Conservation (phyloP, 2,888 invertebrate species). For the Drosophila anomalipes region DNA sequence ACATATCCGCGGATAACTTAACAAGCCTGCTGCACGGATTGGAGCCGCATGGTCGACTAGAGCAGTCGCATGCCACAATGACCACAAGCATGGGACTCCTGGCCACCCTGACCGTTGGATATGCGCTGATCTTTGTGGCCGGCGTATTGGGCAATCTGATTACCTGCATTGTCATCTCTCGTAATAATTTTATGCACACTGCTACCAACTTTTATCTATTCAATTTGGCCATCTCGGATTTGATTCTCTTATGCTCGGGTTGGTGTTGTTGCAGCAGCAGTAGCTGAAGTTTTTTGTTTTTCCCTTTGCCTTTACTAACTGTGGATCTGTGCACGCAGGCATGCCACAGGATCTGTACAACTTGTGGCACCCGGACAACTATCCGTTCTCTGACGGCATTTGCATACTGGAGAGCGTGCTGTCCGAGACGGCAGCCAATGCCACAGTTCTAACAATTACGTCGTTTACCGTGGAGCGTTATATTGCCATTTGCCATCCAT, state of each 20-base stretch:
- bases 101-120: slow-evolving; percentile 89
- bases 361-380: slow-evolving; percentile 91
- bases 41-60: slow-evolving; percentile 47
- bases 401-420: slow-evolving; percentile 91
- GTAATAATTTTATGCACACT: slow-evolving; percentile 93
- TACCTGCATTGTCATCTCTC: slow-evolving; percentile 93
- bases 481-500: slow-evolving; percentile 94
- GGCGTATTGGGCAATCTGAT: slow-evolving; percentile 93
- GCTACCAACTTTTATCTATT: slow-evolving; percentile 94
- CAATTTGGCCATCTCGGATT: slow-evolving; percentile 93
- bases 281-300: neutral
- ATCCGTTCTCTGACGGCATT: slow-evolving; percentile 91
- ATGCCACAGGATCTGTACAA: slow-evolving; percentile 92
- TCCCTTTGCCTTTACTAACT: neutral
- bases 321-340: slow-evolving; percentile 85
- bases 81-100: slow-evolving; percentile 67
- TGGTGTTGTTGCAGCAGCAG: slow-evolving; percentile 49
- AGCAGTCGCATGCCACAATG: slow-evolving; percentile 37
- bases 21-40: slow-evolving; percentile 72
- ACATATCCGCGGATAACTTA: slow-evolving; percentile 82
- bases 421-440: slow-evolving; percentile 93
- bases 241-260: slow-evolving; percentile 91
- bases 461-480: slow-evolving; percentile 96
- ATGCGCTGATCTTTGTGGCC: slow-evolving; percentile 87
- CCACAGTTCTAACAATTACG: slow-evolving; percentile 94